Base-by-base conservation (phyloP, 2,888 invertebrate species). In the Alloscopus bannaensis region DNA sequence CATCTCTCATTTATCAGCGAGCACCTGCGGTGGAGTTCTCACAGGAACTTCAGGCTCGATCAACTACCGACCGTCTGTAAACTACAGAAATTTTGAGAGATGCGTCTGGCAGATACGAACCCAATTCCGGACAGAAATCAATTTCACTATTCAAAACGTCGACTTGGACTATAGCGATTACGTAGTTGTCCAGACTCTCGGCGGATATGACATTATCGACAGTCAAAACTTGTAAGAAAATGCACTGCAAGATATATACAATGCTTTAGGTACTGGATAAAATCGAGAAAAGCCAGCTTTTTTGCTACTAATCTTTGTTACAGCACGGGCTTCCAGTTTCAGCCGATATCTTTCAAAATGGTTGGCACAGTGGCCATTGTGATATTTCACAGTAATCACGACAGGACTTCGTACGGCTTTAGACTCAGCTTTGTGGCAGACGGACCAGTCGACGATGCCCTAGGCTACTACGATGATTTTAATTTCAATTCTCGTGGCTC, bases 31-130 rank as follows among this genome's bases (percentile, higher is more conserved):
- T 1, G 62, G 62, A 20, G n/a, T 42, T 2, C 1, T 62, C 1
- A n/a, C 13, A 4, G 62, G 42, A 20, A 26, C 24, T 13, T 3
- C 16, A 8, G 62, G 62, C 22, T 2, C n/a, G 1, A 62, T 62
- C 6, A 24, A 40, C 24, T 62, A 62, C 42, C 40, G 42, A 26
- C 1, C 24, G 4, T n/a, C n/a, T 1, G 24, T 3, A 24, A 18
- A 13, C 3, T 62, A 62, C 42, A n/a, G 2, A 1, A 40, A 22
- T 62, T 16, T 16, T 26, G 62, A 42, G 18, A 2, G 24, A 1
- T 62, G 62, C 26, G n/a, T 62, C 3, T 62, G 62, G 62, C 40
- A 40, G n/a, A 16, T 62, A 11, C 22, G 62, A 1, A 42, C 42
- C 3, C 40, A 18, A 22, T n/a, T 55, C 24, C 24, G 6, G 28